phyloP scores from a whole-genome alignment of 2,797 vertebrate genomes.

The Valencia hispanica region DNA sequence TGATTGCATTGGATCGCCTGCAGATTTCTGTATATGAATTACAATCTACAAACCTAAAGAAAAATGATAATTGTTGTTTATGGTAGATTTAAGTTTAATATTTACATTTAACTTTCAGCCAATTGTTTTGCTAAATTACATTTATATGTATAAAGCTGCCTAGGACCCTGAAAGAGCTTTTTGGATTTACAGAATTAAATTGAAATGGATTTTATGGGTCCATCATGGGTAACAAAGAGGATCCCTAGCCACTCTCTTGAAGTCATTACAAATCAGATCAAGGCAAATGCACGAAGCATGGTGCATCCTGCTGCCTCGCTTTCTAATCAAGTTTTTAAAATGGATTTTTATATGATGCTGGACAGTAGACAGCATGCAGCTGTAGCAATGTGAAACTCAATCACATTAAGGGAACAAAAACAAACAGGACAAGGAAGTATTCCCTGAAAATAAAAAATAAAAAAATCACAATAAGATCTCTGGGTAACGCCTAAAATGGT shows the following conservation, averaged over 20 bases:
- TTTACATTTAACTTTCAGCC: background rate
- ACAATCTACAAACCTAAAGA: too few species aligned
- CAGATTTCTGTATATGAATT: too few species aligned
- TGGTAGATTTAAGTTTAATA: background rate
- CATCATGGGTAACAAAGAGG: slow-evolving; percentile 37
- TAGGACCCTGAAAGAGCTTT: slow-evolving; percentile 14
- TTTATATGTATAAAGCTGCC: slow-evolving; percentile 21
- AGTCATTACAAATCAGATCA: slow-evolving; percentile 51
- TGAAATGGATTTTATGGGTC: slow-evolving; percentile 34
- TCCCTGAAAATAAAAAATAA: slow-evolving; percentile 25
- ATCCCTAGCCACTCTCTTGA: slow-evolving; percentile 37
- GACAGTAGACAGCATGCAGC: slow-evolving; percentile 33
- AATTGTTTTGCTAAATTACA: slow-evolving; percentile 8
- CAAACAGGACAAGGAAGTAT: slow-evolving; percentile 15
- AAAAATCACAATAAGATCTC: slow-evolving; percentile 13
- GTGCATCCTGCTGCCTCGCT: slow-evolving; percentile 30
- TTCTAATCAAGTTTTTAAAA: slow-evolving; percentile 55
- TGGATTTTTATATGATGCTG: slow-evolving; percentile 43
- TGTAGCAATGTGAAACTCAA: slow-evolving; percentile 26
- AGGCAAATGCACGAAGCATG: slow-evolving; percentile 42
- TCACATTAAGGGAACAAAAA: slow-evolving; percentile 26
- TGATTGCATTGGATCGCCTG: too few species aligned
- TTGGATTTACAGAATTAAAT: slow-evolving; percentile 41
- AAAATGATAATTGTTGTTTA: too few species aligned
- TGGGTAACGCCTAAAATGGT: background rate